Conservation (phyloP, 2,113 vertebrate genomes). For the Petrocephalus zakoni region DNA sequence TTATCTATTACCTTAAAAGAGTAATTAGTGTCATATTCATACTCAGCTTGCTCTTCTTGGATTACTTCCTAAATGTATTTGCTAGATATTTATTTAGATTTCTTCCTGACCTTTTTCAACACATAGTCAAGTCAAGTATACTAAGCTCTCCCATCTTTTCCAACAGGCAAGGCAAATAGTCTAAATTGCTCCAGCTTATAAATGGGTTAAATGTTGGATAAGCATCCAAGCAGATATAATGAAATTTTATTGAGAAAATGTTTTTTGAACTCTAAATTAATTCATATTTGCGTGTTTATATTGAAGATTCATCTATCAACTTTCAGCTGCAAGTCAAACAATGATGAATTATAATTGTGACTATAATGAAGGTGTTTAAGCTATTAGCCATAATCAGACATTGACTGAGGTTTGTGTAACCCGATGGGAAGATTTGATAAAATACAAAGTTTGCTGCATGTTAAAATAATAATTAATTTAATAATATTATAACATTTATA, state of each 20-base stretch:
- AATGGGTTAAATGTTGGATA: conserved; percentile 2
- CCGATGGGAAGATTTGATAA: no score
- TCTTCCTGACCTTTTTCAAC: not conserved
- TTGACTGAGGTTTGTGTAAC: not conserved
- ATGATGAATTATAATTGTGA: not conserved
- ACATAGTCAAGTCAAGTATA: not conserved
- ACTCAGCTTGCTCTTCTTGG: not conserved
- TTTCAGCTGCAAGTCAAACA: not conserved
- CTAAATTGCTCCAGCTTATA: not conserved
- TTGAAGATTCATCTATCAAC: not conserved
- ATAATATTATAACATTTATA: no score
- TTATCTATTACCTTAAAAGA: conserved; percentile 1
- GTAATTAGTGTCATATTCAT: not conserved
- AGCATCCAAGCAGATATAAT: conserved; percentile 5
- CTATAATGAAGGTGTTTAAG: not conserved
- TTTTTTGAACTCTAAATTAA: conserved; percentile 1
- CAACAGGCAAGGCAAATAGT: not conserved
- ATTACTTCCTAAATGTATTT: conserved; percentile 5
- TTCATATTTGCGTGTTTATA: not conserved
- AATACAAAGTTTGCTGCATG: no score
- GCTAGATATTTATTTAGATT: conserved; percentile 5
- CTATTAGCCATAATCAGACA: not conserved
- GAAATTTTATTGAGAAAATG: not conserved
- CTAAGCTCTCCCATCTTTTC: not conserved
- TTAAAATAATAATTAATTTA: no score